Evolutionary conservation across 2,113 vertebrate genomes (phyloP).

Genomic region (Manacus vitellinus): DNA sequence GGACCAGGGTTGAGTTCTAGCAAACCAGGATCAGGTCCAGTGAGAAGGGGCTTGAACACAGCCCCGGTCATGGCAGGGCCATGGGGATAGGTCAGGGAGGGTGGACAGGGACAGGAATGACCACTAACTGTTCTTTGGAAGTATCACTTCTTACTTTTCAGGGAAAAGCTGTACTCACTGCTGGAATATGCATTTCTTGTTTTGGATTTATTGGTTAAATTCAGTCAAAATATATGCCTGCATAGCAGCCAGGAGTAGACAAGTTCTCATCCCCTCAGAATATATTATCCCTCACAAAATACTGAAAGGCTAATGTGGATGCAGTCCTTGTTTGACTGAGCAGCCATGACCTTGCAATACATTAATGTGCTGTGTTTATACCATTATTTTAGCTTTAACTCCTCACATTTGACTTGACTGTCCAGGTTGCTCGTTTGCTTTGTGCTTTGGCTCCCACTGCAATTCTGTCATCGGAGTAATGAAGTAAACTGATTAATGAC

Average conservation of each 20-base stretch:
- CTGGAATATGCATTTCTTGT: neutral
- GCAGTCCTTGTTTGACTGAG: neutral
- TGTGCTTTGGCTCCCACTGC: neutral
- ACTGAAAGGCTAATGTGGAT: neutral
- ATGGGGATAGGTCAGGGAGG: neutral
- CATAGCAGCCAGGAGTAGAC: neutral
- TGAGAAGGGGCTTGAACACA: neutral
- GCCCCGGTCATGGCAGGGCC: too few relatives aligned
- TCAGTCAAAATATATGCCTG: neutral
- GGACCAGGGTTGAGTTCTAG: neutral
- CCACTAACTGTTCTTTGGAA: neutral
- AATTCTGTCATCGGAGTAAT: neutral
- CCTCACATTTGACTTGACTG: neutral
- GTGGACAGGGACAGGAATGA: too few relatives aligned
- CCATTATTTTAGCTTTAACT: conserved; percentile 5
- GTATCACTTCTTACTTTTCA: neutral
- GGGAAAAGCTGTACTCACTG: neutral
- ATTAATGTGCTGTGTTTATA: neutral
- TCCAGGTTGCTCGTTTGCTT: neutral
- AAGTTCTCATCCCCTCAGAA: neutral
- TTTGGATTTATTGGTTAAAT: neutral
- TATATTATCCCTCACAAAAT: neutral
- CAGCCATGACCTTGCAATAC: neutral
- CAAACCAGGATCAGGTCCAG: neutral
- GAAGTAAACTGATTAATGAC: conserved; percentile 30